phyloP scores from a whole-genome alignment of 2,797 vertebrate genomes.

The Tinamus major region DNA sequence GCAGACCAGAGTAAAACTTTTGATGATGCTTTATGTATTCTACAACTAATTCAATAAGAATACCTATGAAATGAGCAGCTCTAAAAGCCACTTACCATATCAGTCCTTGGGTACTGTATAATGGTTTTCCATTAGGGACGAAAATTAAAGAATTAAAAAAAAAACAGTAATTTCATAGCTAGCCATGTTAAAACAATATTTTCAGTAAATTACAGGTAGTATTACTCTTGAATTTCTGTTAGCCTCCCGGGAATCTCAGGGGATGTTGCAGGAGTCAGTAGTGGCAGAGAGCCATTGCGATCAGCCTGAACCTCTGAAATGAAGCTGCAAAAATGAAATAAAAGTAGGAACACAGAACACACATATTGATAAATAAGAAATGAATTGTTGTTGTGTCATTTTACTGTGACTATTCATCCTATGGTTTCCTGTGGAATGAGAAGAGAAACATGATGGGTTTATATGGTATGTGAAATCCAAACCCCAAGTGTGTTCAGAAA shows the following conservation, averaged over 20 bases:
- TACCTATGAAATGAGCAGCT: slow-evolving; percentile 41
- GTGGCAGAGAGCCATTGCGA: not conserved
- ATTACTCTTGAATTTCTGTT: slow-evolving; percentile 64
- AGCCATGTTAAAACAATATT: slow-evolving; percentile 61
- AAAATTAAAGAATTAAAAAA: slow-evolving; percentile 75
- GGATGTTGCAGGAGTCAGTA: slow-evolving; percentile 45
- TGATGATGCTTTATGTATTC: not conserved
- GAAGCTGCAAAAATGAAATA: slow-evolving; percentile 22
- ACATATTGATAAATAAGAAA: not conserved
- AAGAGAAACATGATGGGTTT: not conserved
- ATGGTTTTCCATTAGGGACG: slow-evolving; percentile 66
- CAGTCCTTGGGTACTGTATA: slow-evolving; percentile 59
- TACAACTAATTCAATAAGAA: slow-evolving; percentile 61
- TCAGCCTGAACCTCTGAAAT: slow-evolving; percentile 16
- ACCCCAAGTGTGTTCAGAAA: not conserved
- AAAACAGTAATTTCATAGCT: slow-evolving; percentile 68
- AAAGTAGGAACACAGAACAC: not conserved
- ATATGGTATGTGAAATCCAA: not conserved
- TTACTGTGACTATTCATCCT: not conserved
- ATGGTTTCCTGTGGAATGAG: not conserved
- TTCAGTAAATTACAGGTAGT: slow-evolving; percentile 66
- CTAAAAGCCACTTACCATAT: slow-evolving; percentile 62
- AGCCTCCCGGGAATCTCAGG: slow-evolving; percentile 8
- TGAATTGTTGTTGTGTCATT: not conserved
- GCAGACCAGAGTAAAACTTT: slow-evolving; percentile 2